Evolutionary conservation across 2,888 invertebrate genomes (phyloP), one percentile per base, ranked within the genome.

Genomic region (Cephus pulcher): DNA sequence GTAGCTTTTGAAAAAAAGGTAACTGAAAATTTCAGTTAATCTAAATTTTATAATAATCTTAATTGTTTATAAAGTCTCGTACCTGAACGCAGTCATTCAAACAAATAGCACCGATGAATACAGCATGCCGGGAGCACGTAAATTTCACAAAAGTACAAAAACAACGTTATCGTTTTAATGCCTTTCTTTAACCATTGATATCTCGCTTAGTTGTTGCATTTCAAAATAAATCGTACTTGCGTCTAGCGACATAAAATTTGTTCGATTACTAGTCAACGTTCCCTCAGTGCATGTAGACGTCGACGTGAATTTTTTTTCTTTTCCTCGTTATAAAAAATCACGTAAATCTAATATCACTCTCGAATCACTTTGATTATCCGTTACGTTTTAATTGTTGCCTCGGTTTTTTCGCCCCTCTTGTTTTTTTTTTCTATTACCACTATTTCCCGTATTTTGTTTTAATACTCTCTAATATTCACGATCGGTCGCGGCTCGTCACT

Each of bases 301-400:
- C 56, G 56, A 56, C 56, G 56, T 56, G 56, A 56, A 56, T 15
- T 56, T 56, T 56, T 37, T 3, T 56, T 56, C 56, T 33, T 32
- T 71, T 1, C 4, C 15, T 71, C 12, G 32, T 71, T 71, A 71
- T 33, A 71, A 71, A 71, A 33, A 32, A 32, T 71, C 71, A 34
- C 71, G 33, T 75, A 56, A 37, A 75, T 71, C 76, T 78, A 78
- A 30, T 78, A 78, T 78, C 78, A 78, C 78, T 75, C 75, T 78
- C 75, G 34, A 69, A 76, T 78, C 78, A 78, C 78, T 78, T 78
- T 78, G 78, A 78, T 78, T 78, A 78, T 78, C 78, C 30, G 78
- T 78, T 78, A 78, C 78, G 76, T 78, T 76, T 34, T 34, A 78
- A 78, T 75, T 75, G 56, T 78, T 70, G 70, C 78, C 76, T 76